These are phyloP conservation scores for Clarias fuscus DNA, from an alignment of 2,797 vertebrate genomes.

Conservation along the genomic window DNA sequence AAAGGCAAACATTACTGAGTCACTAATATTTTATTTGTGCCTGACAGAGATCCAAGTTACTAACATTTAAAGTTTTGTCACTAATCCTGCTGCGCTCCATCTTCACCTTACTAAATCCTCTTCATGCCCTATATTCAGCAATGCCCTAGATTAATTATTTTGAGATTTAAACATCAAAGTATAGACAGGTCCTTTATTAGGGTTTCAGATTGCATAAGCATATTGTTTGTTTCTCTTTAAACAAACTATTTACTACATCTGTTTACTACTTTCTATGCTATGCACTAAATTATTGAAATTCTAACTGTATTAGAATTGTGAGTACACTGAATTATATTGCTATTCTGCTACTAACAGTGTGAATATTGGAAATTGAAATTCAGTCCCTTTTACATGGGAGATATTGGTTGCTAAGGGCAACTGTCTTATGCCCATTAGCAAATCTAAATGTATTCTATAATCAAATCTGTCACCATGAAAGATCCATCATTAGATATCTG, in stretches of 20 bases:
- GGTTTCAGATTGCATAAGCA: neutral
- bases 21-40: neutral
- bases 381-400: slow-evolving; percentile 29
- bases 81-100: slow-evolving; percentile 42
- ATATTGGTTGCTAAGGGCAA: slow-evolving; percentile 50
- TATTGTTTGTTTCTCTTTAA: neutral
- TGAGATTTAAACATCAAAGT: slow-evolving; percentile 37
- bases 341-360: neutral
- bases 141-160: slow-evolving; percentile 75
- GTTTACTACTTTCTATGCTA: neutral
- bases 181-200: slow-evolving; percentile 30
- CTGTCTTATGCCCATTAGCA: slow-evolving; percentile 32
- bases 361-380: slow-evolving; percentile 25
- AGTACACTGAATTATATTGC: slow-evolving; percentile 3
- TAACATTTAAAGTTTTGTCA: slow-evolving; percentile 20
- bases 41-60: slow-evolving; percentile 45
- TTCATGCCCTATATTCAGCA: slow-evolving; percentile 76
- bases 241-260: neutral
- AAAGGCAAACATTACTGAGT: neutral
- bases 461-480: slow-evolving; percentile 59
- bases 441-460: slow-evolving; percentile 64
- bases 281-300: neutral
- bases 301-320: neutral
- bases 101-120: slow-evolving; percentile 58
- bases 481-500: slow-evolving; percentile 45